Base-by-base conservation (phyloP, 2,113 vertebrate species). In the Pedetes capensis region DNA sequence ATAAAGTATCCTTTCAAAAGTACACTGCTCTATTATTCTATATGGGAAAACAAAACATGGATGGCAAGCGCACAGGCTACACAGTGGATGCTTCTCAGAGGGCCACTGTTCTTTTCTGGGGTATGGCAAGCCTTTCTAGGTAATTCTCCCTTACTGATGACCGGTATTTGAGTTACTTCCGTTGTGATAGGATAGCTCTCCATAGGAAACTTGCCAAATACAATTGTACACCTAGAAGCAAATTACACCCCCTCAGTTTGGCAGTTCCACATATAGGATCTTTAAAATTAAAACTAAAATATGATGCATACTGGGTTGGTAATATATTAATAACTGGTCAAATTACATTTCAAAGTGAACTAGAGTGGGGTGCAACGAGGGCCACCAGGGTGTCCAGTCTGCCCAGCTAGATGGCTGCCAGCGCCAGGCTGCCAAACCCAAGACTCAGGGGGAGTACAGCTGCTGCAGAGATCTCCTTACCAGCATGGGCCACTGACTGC, bases 301-400 rank as follows among this genome's bases (percentile, higher is more conserved):
- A 42, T 18, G 71, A 53, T 18, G 39, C 34, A 29, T 4, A 20
- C 5, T 64, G 72, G 66, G 25, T 0, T 87, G 91, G 22, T 42
- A 29, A 66, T 14, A 34, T 1, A 32, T 0, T 34, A 23, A 72
- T 8, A 51, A 69, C 29, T 1, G 5, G 61, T 34, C 59, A 17
- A 32, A 32, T 20, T 3, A 17, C 3, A 17, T 63, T n/a, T 72
- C 74, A 17, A 14, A 10, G 16, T 0, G 29, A 63, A 13, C 59
- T 2, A 34, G 22, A 20, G 16, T 39, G 44, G 53, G 11, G 20
- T 3, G 20, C 42, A 69, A 8, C 0, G 1, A n/a, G 55, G 68
- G 59, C n/a, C 37, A 1, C 6, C 10, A 3, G 2, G 59, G 42
- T 0, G 0, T 69, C 11, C 34, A 6, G 61, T 83, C 34, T 49